Conservation (phyloP, 2,888 invertebrate genomes). For the Chrysolina oricalcia region DNA sequence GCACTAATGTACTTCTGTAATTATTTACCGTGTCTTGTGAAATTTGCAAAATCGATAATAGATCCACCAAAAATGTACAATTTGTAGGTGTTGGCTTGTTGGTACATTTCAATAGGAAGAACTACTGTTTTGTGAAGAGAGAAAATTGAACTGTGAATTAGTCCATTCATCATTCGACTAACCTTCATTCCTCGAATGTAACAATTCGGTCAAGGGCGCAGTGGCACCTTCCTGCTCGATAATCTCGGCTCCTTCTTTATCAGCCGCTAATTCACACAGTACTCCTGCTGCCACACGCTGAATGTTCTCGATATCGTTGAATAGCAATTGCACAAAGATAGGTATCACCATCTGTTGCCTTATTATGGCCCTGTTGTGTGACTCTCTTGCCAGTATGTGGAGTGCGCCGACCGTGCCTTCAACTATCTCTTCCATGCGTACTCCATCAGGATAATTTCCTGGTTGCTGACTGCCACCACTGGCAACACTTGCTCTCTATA, state of each 20-base stretch:
- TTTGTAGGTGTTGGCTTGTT: no score
- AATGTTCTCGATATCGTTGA: conserved; percentile 98
- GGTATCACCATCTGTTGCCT: conserved; percentile 94
- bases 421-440: conserved; percentile 99
- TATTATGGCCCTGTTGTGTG: conserved; percentile 93
- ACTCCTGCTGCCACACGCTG: conserved; percentile 98
- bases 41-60: no score
- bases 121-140: no score
- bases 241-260: conserved; percentile 97
- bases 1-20: no score
- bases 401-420: conserved; percentile 98
- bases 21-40: no score
- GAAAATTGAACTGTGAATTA: neutral
- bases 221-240: conserved; percentile 98
- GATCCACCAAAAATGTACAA: no score
- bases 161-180: neutral
- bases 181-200: conserved; percentile 97
- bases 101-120: no score
- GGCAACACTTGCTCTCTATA: conserved; percentile 72
- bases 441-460: conserved; percentile 93
- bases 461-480: conserved; percentile 84
- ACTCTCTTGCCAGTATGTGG: conserved; percentile 96
- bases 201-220: conserved; percentile 93
- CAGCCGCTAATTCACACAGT: conserved; percentile 95
- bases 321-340: conserved; percentile 95